Evolutionary conservation across 2,888 invertebrate genomes (phyloP).

Genomic region (Epirrita christyi): DNA sequence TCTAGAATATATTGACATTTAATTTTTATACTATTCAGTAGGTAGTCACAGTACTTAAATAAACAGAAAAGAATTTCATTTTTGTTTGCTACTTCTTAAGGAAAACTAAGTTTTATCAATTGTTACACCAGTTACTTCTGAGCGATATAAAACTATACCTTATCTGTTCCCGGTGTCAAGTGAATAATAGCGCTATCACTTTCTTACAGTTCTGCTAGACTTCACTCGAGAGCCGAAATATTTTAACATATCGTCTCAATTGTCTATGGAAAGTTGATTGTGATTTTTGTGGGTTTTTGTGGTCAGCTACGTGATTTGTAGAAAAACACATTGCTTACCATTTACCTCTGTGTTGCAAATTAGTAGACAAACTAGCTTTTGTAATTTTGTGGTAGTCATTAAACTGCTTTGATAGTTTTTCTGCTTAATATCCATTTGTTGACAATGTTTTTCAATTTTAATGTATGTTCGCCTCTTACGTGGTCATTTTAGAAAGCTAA

Average conservation of each 20-base stretch:
- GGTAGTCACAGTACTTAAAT: too few relatives aligned
- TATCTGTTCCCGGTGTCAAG: too few relatives aligned
- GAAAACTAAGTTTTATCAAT: too few relatives aligned
- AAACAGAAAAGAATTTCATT: too few relatives aligned
- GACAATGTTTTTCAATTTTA: conserved; percentile 2
- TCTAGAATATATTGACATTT: too few relatives aligned
- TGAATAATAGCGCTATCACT: too few relatives aligned
- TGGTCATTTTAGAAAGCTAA: neutral
- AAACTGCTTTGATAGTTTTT: conserved; percentile 10
- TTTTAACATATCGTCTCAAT: neutral
- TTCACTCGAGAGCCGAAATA: too few relatives aligned
- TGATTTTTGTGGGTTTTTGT: neutral
- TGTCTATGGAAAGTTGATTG: neutral
- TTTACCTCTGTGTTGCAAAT: conserved; percentile 16
- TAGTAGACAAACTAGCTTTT: conserved; percentile 12
- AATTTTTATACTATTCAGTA: too few relatives aligned
- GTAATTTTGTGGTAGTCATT: conserved; percentile 11
- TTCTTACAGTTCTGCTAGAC: too few relatives aligned
- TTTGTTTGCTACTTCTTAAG: too few relatives aligned
- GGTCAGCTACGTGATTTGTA: conserved; percentile 16
- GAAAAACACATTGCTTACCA: conserved; percentile 9
- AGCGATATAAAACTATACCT: too few relatives aligned
- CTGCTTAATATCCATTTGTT: conserved; percentile 5
- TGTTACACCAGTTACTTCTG: too few relatives aligned
- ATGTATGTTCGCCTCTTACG: neutral